Evolutionary conservation across 2,113 vertebrate species (phyloP), one percentile per base, ranked within the genome.

Genomic region (Tragelaphus strepsiceros): DNA sequence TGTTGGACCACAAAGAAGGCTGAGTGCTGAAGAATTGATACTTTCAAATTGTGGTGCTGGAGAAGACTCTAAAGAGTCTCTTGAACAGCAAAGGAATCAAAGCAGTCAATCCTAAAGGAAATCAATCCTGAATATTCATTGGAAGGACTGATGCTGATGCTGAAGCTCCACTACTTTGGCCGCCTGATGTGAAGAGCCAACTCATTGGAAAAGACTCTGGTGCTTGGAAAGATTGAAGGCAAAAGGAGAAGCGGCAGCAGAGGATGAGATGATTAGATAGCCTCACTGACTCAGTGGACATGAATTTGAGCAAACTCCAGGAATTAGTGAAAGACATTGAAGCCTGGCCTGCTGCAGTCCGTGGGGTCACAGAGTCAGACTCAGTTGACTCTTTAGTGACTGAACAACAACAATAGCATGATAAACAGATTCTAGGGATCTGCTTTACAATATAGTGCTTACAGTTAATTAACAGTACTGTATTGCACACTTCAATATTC

Each of bases 181-280:
- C 0, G 2, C 39, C 71, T 77, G 71, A 39, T 43, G 12, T 14
- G 2, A 77, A 43, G 71, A 43, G 11, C 11, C 1, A 0, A 43
- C 71, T 77, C 71, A 77, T 7, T 77, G 39, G 39, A 26, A 43
- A 77, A 26, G 71, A 26, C 71, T 14, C 71, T 77, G 39, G 26
- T 26, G 21, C 35, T 74, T 13, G 39, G 12, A 77, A 43, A 26
- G 71, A 43, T 7, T 77, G 71, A 43, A 77, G 71, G 71, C 71
- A 43, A 43, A 14, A 77, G 22, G 39, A 77, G 39, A 43, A 77
- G 22, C 12, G 12, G 39, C 22, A 77, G 71, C 71, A 77, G 39
- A 43, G 39, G 13, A 77, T 77, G 22, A 77, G 39, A 43, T 77
- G 39, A 39, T 26, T 77, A 43, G 71, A 43, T 43, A 77, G 22